These are phyloP conservation scores for Drosophila bocki DNA, from an alignment of 1,140 invertebrate species.

Conservation along the genomic window DNA sequence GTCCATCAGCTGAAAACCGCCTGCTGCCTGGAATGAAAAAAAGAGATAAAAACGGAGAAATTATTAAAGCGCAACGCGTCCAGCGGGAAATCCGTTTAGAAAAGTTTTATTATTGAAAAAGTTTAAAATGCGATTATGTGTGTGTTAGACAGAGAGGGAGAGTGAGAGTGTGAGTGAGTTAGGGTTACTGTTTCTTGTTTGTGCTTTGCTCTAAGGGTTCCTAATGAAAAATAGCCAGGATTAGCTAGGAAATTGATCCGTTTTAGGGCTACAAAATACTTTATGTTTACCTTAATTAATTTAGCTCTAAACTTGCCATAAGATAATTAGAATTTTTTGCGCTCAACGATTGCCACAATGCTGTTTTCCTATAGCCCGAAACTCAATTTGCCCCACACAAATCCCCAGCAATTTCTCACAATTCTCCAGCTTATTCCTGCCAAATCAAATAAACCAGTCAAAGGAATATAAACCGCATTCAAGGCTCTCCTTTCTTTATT, in stretches of 20 bases:
- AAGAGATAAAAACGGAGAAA: slow-evolving; percentile 57
- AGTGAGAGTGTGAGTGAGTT: slow-evolving; percentile 1
- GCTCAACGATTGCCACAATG: slow-evolving; percentile 12
- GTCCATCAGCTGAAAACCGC: slow-evolving; percentile 45
- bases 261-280: slow-evolving; percentile 17
- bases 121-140: slow-evolving; percentile 82
- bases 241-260: slow-evolving; percentile 50
- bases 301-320: slow-evolving; percentile 3
- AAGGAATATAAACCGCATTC: slow-evolving; percentile 74
- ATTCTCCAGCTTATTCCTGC: slow-evolving; percentile 29
- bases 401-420: slow-evolving; percentile 59
- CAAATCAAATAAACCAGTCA: slow-evolving; percentile 78
- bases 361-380: slow-evolving; percentile 20
- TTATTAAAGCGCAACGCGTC: slow-evolving; percentile 79
- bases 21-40: slow-evolving; percentile 47
- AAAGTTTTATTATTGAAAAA: slow-evolving; percentile 84
- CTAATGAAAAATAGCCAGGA: slow-evolving; percentile 55
- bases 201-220: slow-evolving; percentile 8
- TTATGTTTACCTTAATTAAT: slow-evolving; percentile 45
- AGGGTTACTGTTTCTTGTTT: slow-evolving; percentile 14
- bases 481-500: slow-evolving; percentile 20
- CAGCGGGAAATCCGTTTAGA: slow-evolving; percentile 82
- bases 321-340: slow-evolving; percentile 14
- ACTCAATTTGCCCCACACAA: slow-evolving; percentile 71
- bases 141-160: slow-evolving; percentile 16